Conservation (phyloP, 2,113 vertebrate genomes). For the Excalfactoria chinensis region DNA sequence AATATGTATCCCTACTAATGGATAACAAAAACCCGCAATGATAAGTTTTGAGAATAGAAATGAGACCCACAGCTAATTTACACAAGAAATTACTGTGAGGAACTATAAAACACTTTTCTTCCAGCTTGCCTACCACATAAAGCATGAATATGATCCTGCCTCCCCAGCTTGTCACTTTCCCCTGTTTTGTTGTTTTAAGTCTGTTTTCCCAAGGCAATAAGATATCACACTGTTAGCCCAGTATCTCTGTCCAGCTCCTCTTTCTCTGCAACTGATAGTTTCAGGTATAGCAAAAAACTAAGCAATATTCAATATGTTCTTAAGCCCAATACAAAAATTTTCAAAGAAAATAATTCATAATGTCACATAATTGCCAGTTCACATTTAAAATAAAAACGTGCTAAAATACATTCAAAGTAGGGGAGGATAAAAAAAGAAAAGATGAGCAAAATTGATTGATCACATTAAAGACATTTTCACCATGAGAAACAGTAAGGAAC, state of each 20-base stretch:
- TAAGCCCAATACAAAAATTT: neutral
- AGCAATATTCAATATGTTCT: neutral
- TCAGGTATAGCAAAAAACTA: neutral
- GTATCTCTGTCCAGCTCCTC: neutral
- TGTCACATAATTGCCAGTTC: neutral
- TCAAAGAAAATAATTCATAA: neutral
- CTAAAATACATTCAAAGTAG: neutral
- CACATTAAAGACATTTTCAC: neutral
- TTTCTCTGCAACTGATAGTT: neutral
- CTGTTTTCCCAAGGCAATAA: neutral
- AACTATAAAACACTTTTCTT: neutral
- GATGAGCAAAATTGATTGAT: neutral
- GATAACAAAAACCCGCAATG: neutral
- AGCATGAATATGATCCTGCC: neutral
- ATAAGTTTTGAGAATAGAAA: neutral
- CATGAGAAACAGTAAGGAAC: neutral
- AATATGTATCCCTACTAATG: neutral
- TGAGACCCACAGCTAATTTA: neutral
- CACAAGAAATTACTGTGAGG: neutral
- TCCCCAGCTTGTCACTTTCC: neutral
- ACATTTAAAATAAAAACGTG: constrained; percentile 22
- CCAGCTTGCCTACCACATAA: neutral
- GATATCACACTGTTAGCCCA: neutral
- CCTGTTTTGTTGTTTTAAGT: neutral
- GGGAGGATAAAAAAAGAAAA: neutral